Conservation (phyloP, 2,113 vertebrate species). For the Barbus barbus region DNA sequence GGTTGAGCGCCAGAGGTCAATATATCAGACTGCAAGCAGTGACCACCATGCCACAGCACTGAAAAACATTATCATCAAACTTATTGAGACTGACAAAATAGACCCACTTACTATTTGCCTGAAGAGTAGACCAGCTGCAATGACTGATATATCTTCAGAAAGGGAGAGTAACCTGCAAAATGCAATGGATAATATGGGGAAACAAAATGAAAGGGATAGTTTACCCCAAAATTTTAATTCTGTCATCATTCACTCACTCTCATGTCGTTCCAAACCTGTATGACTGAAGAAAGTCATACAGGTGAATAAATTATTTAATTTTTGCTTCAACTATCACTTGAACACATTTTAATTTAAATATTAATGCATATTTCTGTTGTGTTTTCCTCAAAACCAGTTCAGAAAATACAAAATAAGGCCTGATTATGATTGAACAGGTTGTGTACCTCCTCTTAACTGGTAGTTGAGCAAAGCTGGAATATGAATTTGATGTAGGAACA, state of each 20-base stretch:
- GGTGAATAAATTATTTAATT: neutral
- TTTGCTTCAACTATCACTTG: neutral
- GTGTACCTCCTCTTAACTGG: slow-evolving; percentile 45
- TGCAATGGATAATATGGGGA: neutral
- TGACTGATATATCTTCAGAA: slow-evolving; percentile 92
- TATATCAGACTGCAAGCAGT: neutral
- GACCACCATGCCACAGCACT: neutral
- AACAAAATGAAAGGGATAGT: neutral
- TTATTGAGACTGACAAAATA: neutral
- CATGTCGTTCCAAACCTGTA: neutral
- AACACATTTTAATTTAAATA: neutral
- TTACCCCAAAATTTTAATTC: neutral
- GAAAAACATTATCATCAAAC: neutral
- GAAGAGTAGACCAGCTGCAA: slow-evolving; percentile 89
- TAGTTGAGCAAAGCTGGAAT: slow-evolving; percentile 44
- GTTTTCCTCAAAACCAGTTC: neutral
- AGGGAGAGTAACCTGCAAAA: slow-evolving; percentile 81
- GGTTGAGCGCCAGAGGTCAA: too few species aligned
- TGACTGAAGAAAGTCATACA: neutral
- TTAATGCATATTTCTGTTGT: neutral
- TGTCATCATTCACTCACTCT: neutral
- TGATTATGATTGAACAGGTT: neutral
- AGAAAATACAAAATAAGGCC: neutral
- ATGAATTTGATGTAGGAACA: slow-evolving; percentile 83
- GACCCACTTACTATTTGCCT: slow-evolving; percentile 82